These are phyloP conservation scores for Otocyon megalotis DNA, from an alignment of 2,113 vertebrate species.

Conservation along the genomic window DNA sequence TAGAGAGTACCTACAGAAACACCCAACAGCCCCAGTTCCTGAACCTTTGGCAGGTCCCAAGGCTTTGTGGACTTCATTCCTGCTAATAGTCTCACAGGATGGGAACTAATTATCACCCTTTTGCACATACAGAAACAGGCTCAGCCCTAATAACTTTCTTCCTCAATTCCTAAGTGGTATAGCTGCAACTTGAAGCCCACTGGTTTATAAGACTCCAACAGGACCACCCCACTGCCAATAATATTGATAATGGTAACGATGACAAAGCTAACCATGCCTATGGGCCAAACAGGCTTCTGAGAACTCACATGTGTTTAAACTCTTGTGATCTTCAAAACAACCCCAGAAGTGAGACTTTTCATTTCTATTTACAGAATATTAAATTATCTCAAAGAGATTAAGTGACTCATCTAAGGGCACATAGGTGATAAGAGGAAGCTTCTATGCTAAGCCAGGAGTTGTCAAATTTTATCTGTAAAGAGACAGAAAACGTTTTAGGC, in stretches of 20 bases:
- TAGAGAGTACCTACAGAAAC: background rate
- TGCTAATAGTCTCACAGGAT: background rate
- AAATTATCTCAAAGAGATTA: background rate
- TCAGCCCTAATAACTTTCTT: background rate
- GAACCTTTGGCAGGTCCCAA: background rate
- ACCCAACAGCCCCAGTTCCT: background rate
- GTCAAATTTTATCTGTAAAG: background rate
- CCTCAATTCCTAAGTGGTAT: background rate
- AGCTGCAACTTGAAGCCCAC: background rate
- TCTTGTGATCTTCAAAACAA: background rate
- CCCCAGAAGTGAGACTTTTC: background rate
- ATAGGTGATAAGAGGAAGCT: constrained; percentile 40
- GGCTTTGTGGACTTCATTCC: background rate
- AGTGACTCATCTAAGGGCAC: background rate
- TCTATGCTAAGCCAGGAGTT: background rate
- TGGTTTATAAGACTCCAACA: background rate
- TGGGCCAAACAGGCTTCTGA: background rate
- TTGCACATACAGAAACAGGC: background rate
- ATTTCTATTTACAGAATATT: background rate
- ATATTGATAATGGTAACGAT: background rate
- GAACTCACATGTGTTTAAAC: background rate
- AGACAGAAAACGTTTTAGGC: background rate
- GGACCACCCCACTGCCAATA: background rate
- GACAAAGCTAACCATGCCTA: background rate
- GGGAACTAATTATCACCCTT: background rate